Percentiles rank a stretch among this genome's conserved stretches.
phyloP scores from a whole-genome alignment of 2,113 vertebrate genomes.

The Saiga tatarica region DNA sequence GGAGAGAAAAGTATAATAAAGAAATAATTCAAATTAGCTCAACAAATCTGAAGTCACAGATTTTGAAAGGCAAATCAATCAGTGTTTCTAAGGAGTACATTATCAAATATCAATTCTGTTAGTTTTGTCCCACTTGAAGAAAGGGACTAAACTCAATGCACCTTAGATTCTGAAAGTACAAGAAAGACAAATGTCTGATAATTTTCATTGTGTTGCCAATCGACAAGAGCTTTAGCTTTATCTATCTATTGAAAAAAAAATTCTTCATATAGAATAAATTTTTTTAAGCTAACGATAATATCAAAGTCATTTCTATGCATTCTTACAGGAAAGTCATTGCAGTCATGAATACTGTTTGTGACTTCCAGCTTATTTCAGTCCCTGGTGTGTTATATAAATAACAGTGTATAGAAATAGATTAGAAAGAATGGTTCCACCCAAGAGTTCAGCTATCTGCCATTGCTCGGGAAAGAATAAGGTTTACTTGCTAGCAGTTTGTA shows the following conservation, averaged over 20 bases:
- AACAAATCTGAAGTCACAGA: not conserved
- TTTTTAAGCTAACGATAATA: not conserved
- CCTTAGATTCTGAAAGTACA: not conserved
- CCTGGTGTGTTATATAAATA: constrained; percentile 45
- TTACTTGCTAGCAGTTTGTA: constrained; percentile 59
- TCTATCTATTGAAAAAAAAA: accelerated
- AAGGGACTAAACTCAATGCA: not conserved
- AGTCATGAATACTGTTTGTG: not conserved
- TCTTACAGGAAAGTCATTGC: constrained; percentile 3
- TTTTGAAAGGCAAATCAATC: not conserved
- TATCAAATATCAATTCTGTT: not conserved
- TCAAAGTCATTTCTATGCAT: not conserved
- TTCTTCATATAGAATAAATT: not conserved
- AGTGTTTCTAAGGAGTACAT: not conserved
- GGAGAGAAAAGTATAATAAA: not conserved
- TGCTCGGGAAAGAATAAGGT: constrained; percentile 55
- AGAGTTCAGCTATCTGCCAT: constrained; percentile 38
- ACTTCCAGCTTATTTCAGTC: constrained; percentile 10
- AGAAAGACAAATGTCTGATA: not conserved
- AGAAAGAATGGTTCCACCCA: constrained; percentile 46
- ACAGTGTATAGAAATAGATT: constrained; percentile 13
- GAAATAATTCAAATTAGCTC: not conserved
- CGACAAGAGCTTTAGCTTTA: not conserved
- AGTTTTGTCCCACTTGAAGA: not conserved
- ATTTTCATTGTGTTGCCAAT: not conserved